These are phyloP conservation scores for Gymnocephalus cernua DNA, from an alignment of 2,113 vertebrate species.

Conservation along the genomic window DNA sequence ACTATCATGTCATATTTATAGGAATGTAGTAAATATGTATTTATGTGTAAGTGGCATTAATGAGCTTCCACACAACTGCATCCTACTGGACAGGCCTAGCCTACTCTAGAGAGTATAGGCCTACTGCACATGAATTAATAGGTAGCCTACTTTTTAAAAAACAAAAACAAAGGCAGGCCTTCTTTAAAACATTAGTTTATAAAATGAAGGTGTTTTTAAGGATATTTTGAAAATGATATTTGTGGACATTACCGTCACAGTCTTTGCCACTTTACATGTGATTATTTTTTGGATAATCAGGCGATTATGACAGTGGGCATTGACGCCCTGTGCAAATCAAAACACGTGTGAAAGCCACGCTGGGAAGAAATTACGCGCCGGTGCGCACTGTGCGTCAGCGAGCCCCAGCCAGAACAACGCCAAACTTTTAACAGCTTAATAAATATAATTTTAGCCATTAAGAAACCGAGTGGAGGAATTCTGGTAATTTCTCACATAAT, in stretches of 20 bases:
- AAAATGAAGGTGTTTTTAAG: neutral
- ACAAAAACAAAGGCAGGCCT: neutral
- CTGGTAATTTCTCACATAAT: neutral
- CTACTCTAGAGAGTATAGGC: neutral
- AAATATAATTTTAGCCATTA: neutral
- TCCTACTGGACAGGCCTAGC: neutral
- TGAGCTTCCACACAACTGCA: no score
- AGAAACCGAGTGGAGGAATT: neutral
- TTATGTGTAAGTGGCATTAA: no score
- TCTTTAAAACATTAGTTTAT: neutral
- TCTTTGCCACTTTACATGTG: constrained; percentile 20
- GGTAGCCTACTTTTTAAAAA: neutral
- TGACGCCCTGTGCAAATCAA: constrained; percentile 20
- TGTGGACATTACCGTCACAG: neutral
- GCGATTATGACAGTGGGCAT: constrained; percentile 32
- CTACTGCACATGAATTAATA: no score
- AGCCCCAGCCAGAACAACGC: neutral
- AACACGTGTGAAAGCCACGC: constrained; percentile 62
- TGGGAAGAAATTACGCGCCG: constrained; percentile 46
- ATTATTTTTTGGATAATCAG: constrained; percentile 8
- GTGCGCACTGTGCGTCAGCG: constrained; percentile 27
- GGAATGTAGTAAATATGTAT: neutral
- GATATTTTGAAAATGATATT: neutral
- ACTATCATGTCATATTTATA: neutral
- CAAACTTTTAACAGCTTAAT: neutral